These are phyloP conservation scores for Rhagoletis pomonella DNA, from an alignment of 1,140 invertebrate genomes.

Conservation along the genomic window DNA sequence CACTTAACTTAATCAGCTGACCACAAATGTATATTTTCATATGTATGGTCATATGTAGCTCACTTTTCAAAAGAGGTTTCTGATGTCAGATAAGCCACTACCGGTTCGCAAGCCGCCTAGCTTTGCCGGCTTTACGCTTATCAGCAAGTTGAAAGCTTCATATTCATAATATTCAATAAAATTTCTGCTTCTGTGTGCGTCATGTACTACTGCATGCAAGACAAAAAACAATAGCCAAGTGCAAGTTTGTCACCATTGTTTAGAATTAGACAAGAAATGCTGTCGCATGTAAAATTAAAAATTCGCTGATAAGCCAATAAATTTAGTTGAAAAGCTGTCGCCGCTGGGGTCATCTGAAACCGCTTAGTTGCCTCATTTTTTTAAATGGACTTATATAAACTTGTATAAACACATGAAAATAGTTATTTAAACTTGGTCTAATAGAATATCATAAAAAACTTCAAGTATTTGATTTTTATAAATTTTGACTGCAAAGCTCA, in stretches of 20 bases:
- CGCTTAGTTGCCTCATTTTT: neutral
- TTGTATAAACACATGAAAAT: too few relatives aligned
- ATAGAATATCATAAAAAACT: too few relatives aligned
- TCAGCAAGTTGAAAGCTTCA: neutral
- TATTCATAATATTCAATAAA: neutral
- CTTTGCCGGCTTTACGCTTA: conserved; percentile 4
- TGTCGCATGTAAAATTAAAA: neutral
- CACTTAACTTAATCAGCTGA: too few relatives aligned
- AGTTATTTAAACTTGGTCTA: too few relatives aligned
- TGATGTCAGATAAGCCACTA: conserved; percentile 37
- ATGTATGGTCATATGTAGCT: too few relatives aligned
- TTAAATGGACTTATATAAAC: too few relatives aligned
- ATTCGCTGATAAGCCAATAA: conserved; percentile 27
- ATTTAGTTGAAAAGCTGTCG: neutral
- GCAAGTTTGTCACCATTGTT: neutral
- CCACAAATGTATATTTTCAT: too few relatives aligned
- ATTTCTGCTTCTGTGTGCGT: neutral
- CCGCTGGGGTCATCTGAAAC: neutral
- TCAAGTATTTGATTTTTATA: too few relatives aligned
- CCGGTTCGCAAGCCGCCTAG: conserved; percentile 21
- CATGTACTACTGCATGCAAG: neutral
- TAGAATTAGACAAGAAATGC: neutral
- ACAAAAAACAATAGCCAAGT: neutral
- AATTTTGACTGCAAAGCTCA: too few relatives aligned
- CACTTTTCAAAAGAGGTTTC: conserved; percentile 1